Conservation (phyloP, 2,797 vertebrate species). For the Naso thynnoides region DNA sequence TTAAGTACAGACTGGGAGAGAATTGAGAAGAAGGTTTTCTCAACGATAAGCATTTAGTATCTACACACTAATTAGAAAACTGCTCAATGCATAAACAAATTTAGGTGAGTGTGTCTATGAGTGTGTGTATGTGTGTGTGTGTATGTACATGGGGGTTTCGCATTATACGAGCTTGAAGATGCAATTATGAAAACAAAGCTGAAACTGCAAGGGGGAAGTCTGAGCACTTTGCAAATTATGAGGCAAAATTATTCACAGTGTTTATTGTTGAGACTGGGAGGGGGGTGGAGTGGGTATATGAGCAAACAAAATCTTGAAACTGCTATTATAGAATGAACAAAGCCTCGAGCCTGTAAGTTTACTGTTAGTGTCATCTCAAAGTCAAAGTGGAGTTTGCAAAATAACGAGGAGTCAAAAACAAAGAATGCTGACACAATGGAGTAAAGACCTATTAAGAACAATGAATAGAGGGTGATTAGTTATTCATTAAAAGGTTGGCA, state of each 20-base stretch:
- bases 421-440: slow-evolving; percentile 62
- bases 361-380: slow-evolving; percentile 72
- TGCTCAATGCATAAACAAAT: slow-evolving; percentile 65
- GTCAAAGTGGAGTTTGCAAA: slow-evolving; percentile 74
- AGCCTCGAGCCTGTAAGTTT: slow-evolving; percentile 54
- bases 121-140: slow-evolving; percentile 7
- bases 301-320: slow-evolving; percentile 68
- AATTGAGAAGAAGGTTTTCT: slow-evolving; percentile 54
- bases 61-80: slow-evolving; percentile 78
- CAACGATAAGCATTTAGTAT: slow-evolving; percentile 71
- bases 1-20: slow-evolving; percentile 49
- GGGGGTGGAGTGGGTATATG: slow-evolving; percentile 49
- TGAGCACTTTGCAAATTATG: slow-evolving; percentile 59
- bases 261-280: slow-evolving; percentile 58
- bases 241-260: slow-evolving; percentile 62
- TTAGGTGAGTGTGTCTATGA: slow-evolving; percentile 38
- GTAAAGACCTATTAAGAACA: slow-evolving; percentile 52
- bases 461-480: slow-evolving; percentile 67
- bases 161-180: slow-evolving; percentile 68
- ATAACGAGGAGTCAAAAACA: slow-evolving; percentile 71
- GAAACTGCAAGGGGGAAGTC: slow-evolving; percentile 55
- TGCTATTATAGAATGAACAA: slow-evolving; percentile 64
- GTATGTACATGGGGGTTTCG: slow-evolving; percentile 31
- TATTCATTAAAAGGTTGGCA: slow-evolving; percentile 55
- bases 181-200: slow-evolving; percentile 80